Evolutionary conservation across 2,888 invertebrate species (phyloP), one percentile per base, ranked within the genome.

Genomic region (Sarcophaga variegata): DNA sequence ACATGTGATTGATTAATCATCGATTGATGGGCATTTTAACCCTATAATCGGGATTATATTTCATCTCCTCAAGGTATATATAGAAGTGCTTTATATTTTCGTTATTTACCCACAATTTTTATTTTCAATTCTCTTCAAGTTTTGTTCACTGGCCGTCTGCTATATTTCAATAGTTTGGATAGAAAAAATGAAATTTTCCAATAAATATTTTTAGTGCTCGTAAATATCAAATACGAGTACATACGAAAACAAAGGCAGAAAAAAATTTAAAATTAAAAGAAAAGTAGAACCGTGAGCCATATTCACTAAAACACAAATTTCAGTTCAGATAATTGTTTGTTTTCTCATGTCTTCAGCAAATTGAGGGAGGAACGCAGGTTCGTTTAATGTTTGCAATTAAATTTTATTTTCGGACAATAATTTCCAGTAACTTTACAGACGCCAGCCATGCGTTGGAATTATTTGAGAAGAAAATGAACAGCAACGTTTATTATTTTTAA

Each of bases 181-280:
- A 74, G 81, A 75, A 75, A 67, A 67, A 60, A 69, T 69, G 12
- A 69, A 69, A 63, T 79, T 79, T 49, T 59, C 49, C 49, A 75
- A 75, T 75, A 76, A 81, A 81, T 75, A 45, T 75, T 74, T 75
- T 62, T 20, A 71, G 49, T 62, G 74, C 81, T 81, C 69, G 72
- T 77, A 66, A 77, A 77, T 60, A 77, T 72, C 37, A n/a, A 63
- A 74, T 14, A 22, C 22, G 22, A 22, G 22, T 22, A 22, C 20
- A 20, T 20, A 70, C 12, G 22, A 62, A 72, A 74, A 20, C 2
- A 47, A 6, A 62, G 62, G 10, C 2, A 6, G 27, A 69, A 20
- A 49, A 49, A 49, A 69, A 49, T 6, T 8, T 20, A 17, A 69
- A 49, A 47, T 69, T 5, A 69, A 47, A 22, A 14, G 22, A 69